phyloP scores from a whole-genome alignment of 1,140 invertebrate species.

The Aphis craccivora region DNA sequence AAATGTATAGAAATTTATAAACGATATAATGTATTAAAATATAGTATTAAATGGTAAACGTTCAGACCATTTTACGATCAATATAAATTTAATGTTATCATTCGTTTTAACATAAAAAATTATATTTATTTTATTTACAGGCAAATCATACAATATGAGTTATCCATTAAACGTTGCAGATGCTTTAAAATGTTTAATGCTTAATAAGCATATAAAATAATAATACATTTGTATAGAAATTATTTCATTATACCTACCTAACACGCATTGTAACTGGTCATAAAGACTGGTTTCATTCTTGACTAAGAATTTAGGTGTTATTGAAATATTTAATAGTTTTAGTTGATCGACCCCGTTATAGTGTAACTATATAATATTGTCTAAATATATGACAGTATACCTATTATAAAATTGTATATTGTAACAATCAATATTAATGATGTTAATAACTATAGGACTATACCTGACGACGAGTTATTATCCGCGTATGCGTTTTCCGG shows the following conservation, averaged over 20 bases:
- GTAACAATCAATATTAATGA: not conserved
- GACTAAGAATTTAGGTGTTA: not conserved
- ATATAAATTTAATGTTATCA: not conserved
- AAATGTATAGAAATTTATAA: not conserved
- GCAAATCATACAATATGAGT: not conserved
- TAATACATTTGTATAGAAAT: not conserved
- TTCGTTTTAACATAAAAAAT: not conserved
- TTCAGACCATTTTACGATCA: not conserved
- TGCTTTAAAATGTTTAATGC: not conserved
- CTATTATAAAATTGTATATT: not conserved
- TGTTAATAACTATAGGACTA: not conserved
- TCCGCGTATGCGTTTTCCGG: slow-evolving; percentile 61
- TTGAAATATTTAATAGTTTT: not conserved
- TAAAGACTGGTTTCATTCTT: not conserved
- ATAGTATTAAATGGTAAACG: not conserved
- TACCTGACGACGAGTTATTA: slow-evolving; percentile 60
- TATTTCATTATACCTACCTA: not conserved
- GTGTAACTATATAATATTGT: no score
- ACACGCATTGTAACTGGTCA: not conserved
- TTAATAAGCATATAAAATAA: not conserved
- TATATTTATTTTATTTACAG: not conserved
- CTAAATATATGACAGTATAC: no score
- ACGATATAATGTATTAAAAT: not conserved
- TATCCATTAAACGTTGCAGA: not conserved
- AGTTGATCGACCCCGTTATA: no score